Evolutionary conservation across 2,797 vertebrate species (phyloP).

Genomic region (Characodon lateralis): DNA sequence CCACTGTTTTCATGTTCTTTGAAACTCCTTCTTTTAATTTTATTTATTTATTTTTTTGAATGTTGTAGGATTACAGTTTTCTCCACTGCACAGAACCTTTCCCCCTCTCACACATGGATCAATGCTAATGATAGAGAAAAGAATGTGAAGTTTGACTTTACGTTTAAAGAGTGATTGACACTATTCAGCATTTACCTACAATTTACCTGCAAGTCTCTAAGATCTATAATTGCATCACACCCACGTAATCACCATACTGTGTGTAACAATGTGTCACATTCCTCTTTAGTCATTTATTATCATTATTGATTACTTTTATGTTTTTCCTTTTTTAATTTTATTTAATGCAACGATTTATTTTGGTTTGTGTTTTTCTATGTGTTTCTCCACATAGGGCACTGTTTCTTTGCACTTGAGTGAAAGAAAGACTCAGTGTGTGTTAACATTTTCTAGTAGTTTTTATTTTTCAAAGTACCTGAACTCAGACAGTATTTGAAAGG

Average conservation of each 20-base stretch:
- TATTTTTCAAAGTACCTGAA: conserved; percentile 13
- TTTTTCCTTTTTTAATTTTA: conserved; percentile 65
- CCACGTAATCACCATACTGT: conserved; percentile 72
- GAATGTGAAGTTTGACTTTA: conserved; percentile 34
- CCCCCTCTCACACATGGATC: conserved; percentile 62
- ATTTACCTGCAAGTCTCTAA: conserved; percentile 56
- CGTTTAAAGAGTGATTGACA: conserved; percentile 30
- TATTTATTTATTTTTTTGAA: conserved; percentile 39
- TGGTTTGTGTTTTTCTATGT: conserved; percentile 29
- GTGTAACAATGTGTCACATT: conserved; percentile 76
- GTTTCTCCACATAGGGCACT: conserved; percentile 30
- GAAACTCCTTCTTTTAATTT: conserved; percentile 69
- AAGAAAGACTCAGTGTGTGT: conserved; percentile 65
- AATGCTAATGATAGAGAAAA: conserved; percentile 68
- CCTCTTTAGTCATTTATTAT: conserved; percentile 57
- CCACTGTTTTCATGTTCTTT: conserved; percentile 80
- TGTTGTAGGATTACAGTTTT: conserved; percentile 77
- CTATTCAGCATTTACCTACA: conserved; percentile 56
- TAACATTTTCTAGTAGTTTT: conserved; percentile 42
- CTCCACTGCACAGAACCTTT: conserved; percentile 68
- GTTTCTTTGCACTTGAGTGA: conserved; percentile 50
- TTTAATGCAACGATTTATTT: conserved; percentile 18
- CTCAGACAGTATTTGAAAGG: conserved; percentile 70
- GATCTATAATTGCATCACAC: conserved; percentile 45
- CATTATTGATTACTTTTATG: conserved; percentile 35